These are phyloP conservation scores for Gambelia wislizenii DNA, from an alignment of 2,797 vertebrate genomes.

Conservation along the genomic window DNA sequence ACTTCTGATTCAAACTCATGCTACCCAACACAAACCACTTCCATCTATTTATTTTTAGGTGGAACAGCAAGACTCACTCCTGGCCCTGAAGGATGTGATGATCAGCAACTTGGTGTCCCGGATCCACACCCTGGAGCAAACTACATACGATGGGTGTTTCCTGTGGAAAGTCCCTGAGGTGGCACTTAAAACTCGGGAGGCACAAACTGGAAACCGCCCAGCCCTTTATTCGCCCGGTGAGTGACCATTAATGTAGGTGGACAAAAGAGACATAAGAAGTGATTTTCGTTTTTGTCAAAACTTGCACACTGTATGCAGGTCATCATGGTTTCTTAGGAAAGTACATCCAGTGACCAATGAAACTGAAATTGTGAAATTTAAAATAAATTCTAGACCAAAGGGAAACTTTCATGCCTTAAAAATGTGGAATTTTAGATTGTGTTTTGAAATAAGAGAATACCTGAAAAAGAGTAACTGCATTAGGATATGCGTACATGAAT, in stretches of 20 bases:
- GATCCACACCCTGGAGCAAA: slow-evolving; percentile 45
- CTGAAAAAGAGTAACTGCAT: neutral
- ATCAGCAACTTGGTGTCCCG: slow-evolving; percentile 25
- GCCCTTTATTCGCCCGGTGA: slow-evolving; percentile 40
- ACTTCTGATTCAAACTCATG: neutral
- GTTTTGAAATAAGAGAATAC: neutral
- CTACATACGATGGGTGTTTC: slow-evolving; percentile 31
- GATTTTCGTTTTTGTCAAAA: neutral
- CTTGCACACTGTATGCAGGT: too few relatives aligned
- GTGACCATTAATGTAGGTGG: neutral
- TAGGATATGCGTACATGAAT: neutral
- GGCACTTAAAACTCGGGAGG: slow-evolving; percentile 9
- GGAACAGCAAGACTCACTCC: slow-evolving; percentile 39
- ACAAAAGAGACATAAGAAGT: neutral
- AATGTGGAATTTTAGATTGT: neutral
- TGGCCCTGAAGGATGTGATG: slow-evolving; percentile 18
- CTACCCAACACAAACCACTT: neutral
- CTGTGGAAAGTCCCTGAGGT: slow-evolving; percentile 29
- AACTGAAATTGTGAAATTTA: neutral
- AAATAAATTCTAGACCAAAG: neutral
- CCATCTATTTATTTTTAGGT: slow-evolving; percentile 4
- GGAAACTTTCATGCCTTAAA: neutral
- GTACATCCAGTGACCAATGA: neutral
- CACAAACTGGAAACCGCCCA: neutral
- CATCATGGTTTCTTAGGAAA: neutral